Percentiles rank a stretch among this genome's conserved stretches.
Evolutionary conservation across 1,140 invertebrate genomes (phyloP).

Genomic region (Acyrthosiphon pisum): DNA sequence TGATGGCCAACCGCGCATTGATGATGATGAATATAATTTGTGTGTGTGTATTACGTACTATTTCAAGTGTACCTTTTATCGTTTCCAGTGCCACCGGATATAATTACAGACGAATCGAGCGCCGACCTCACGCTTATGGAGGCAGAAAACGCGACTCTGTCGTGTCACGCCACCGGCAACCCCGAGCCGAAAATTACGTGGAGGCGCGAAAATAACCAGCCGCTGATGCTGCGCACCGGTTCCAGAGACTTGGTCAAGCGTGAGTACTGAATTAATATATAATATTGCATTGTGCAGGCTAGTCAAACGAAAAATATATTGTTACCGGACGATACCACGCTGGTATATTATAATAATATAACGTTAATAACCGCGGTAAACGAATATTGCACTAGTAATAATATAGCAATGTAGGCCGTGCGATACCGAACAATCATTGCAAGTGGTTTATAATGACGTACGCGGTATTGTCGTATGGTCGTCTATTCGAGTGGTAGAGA

Average conservation of each 20-base stretch:
- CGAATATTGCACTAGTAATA: neutral
- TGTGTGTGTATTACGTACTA: neutral
- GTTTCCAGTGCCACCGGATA: constrained; percentile 71
- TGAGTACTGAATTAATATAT: constrained; percentile 58
- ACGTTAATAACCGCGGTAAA: neutral
- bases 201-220: constrained; percentile 66
- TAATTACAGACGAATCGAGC: constrained; percentile 69
- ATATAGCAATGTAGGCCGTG: neutral
- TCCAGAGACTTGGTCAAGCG: constrained; percentile 63
- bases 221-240: constrained; percentile 63
- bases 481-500: neutral
- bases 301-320: neutral
- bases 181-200: constrained; percentile 68
- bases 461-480: neutral
- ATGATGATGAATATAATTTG: no score
- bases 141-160: constrained; percentile 73
- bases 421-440: neutral
- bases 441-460: neutral
- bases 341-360: neutral
- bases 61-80: neutral
- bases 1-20: no score
- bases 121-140: constrained; percentile 71
- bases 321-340: neutral
- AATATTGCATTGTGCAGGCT: neutral
- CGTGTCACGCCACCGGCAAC: constrained; percentile 71